phyloP scores from a whole-genome alignment of 2,888 invertebrate genomes.

The Nemotelus pantherinus region DNA sequence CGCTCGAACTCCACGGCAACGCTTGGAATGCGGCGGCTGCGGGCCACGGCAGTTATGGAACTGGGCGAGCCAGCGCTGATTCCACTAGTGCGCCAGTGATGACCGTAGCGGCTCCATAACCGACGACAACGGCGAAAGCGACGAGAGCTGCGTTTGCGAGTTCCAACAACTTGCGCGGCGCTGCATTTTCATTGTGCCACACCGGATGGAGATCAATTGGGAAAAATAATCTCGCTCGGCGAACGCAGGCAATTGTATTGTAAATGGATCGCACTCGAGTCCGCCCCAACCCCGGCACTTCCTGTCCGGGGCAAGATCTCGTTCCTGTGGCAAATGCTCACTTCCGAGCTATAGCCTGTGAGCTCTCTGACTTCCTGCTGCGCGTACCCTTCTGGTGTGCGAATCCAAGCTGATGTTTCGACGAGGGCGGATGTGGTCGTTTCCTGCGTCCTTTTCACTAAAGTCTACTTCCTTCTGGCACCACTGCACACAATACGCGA shows the following conservation, averaged over 20 bases:
- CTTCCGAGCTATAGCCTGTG: too few relatives aligned
- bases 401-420: not conserved
- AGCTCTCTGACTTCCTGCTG: too few relatives aligned
- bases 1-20: slow-evolving; percentile 23
- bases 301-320: not conserved
- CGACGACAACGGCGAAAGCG: not conserved
- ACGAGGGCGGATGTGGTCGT: not conserved
- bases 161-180: slow-evolving; percentile 28
- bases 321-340: not conserved
- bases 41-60: slow-evolving; percentile 7
- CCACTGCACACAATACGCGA: not conserved
- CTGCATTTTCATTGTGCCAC: slow-evolving; percentile 38
- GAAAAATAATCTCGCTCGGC: slow-evolving; percentile 33
- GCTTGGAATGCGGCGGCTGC: slow-evolving; percentile 30
- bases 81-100: slow-evolving; percentile 23
- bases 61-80: slow-evolving; percentile 22
- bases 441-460: not conserved
- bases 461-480: not conserved
- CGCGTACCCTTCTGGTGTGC: too few relatives aligned
- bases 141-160: slow-evolving; percentile 35
- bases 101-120: slow-evolving; percentile 30
- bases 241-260: slow-evolving; percentile 12
- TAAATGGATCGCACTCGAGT: not conserved
- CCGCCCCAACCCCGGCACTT: not conserved
- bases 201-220: slow-evolving; percentile 39